Conservation (phyloP, 2,113 vertebrate genomes). For the Paedocypris sp. region DNA sequence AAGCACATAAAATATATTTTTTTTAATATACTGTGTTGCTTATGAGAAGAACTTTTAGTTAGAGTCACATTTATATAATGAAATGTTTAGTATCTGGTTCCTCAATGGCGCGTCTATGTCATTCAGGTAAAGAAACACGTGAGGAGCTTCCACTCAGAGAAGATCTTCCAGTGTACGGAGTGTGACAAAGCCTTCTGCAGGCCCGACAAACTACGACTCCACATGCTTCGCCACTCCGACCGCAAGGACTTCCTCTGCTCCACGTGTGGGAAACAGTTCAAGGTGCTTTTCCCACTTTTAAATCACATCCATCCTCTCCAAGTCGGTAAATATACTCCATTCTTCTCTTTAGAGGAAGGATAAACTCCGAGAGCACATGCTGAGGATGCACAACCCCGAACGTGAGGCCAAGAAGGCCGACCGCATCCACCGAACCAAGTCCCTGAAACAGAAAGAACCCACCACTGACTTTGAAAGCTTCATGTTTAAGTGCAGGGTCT, state of each 20-base stretch:
- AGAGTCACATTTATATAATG: too few relatives aligned
- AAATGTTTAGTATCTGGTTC: background rate
- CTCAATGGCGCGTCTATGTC: background rate
- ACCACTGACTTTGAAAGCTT: slow-evolving; percentile 93
- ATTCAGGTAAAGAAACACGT: slow-evolving; percentile 91
- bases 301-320: background rate
- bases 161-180: slow-evolving; percentile 88
- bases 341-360: slow-evolving; percentile 99
- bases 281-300: slow-evolving; percentile 55
- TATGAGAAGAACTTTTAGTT: too few relatives aligned
- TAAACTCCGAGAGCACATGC: slow-evolving; percentile 96
- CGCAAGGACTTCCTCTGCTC: slow-evolving; percentile 97
- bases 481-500: slow-evolving; percentile 92
- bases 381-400: slow-evolving; percentile 96
- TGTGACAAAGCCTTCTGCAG: slow-evolving; percentile 97
- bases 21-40: too few relatives aligned
- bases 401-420: slow-evolving; percentile 92
- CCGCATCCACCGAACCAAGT: slow-evolving; percentile 82
- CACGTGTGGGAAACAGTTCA: slow-evolving; percentile 96
- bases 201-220: slow-evolving; percentile 88
- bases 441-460: slow-evolving; percentile 83
- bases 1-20: too few relatives aligned
- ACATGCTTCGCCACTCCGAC: slow-evolving; percentile 93
- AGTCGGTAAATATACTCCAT: too few relatives aligned
- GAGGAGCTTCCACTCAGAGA: slow-evolving; percentile 93